Evolutionary conservation across 2,113 vertebrate genomes (phyloP), one percentile per base, ranked within the genome.

Genomic region (Phrynocephalus versicolor): DNA sequence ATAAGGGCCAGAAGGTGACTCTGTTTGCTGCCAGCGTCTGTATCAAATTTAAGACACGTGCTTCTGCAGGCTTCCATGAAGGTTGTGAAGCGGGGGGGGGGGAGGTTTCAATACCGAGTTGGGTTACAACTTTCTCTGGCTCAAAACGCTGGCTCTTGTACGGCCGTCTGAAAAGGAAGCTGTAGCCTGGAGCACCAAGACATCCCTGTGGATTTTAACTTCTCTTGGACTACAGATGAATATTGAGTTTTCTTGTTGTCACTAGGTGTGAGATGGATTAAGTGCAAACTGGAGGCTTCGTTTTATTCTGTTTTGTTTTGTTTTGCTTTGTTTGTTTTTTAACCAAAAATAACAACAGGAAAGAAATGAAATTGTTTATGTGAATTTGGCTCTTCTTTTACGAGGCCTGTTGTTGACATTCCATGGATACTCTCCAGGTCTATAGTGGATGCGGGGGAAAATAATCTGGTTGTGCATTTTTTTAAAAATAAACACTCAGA

Each of bases 31-130:
- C 95, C 90, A 96, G 96, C 95, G 95, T 97, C 98, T 98, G 98
- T 97, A 97, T 98, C 96, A 96, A 96, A 98, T 98, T 98, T 97
- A 97, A 98, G 97, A 97, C 97, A 97, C 97, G 97, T 97, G 97
- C 97, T 97, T 89, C 93, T 95, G 90, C 95, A 94, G 93, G 92
- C 93, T 95, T 96, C 93, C 93, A 94, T 92, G 94, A 94, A 94
- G 95, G 93, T 87, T 95, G 94, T 93, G 94, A 95, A 95, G n/a
- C n/a, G n/a, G n/a, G n/a, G n/a, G n/a, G n/a, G n/a, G n/a, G n/a
- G n/a, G n/a, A n/a, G n/a, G 89, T 95, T 95, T 94, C 94, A 96
- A 94, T 95, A 93, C 92, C 92, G 93, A 93, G 87, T 94, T 95
- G 93, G 92, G 94, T 95, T 94, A 91, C 93, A 95, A 95, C 91